These are phyloP conservation scores for Callopanchax toddi DNA, from an alignment of 2,113 vertebrate genomes.

Conservation along the genomic window DNA sequence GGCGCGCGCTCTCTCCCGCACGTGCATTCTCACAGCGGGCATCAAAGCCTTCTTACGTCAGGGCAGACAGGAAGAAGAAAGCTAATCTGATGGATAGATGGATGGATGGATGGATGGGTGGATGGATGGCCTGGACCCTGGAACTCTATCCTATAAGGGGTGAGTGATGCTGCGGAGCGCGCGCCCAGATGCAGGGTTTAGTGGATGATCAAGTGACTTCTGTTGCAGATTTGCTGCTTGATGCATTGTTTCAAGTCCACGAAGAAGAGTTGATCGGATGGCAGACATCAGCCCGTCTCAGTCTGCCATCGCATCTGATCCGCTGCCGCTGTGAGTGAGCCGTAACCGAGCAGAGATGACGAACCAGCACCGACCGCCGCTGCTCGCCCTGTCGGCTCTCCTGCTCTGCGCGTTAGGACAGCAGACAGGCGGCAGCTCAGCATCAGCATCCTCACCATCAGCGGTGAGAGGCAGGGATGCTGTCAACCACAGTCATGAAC, in stretches of 20 bases:
- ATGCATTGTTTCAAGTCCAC: neutral
- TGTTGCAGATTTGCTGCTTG: slow-evolving; percentile 50
- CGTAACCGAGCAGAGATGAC: slow-evolving; percentile 57
- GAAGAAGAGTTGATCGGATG: slow-evolving; percentile 60
- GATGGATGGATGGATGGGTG: slow-evolving; percentile 41
- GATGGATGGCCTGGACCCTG: no score
- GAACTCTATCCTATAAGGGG: no score
- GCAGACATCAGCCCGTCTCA: slow-evolving; percentile 41
- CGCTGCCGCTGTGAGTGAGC: slow-evolving; percentile 53
- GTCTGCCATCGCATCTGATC: slow-evolving; percentile 40
- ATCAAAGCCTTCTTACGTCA: slow-evolving; percentile 53
- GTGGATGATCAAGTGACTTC: slow-evolving; percentile 25
- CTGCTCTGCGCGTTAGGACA: slow-evolving; percentile 59
- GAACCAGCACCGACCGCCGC: slow-evolving; percentile 42
- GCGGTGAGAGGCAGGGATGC: slow-evolving; percentile 31
- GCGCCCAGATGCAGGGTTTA: neutral
- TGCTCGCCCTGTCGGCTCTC: slow-evolving; percentile 63
- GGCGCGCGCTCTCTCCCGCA: slow-evolving; percentile 48
- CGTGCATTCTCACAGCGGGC: slow-evolving; percentile 46
- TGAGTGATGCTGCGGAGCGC: slow-evolving; percentile 9
- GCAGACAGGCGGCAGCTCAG: slow-evolving; percentile 43
- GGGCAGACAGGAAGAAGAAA: slow-evolving; percentile 57
- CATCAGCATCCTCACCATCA: slow-evolving; percentile 29
- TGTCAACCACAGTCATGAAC: slow-evolving; percentile 6
- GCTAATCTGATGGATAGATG: slow-evolving; percentile 40